Base-by-base conservation (phyloP, 2,888 invertebrate species). In the Sarcophaga subvicina region DNA sequence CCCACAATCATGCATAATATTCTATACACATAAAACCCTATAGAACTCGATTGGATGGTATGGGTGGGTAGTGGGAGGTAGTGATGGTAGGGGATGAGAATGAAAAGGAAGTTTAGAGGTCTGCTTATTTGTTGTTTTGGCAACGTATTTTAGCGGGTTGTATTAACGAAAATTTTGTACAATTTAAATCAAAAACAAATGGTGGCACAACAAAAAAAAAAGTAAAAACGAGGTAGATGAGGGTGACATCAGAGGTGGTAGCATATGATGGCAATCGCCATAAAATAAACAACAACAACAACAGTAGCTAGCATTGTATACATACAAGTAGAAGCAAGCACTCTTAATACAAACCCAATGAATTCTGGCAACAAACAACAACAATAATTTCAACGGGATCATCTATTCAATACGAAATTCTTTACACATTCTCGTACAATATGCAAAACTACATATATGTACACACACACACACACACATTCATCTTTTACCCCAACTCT, bases 351-450 rank as follows among this genome's bases (percentile, higher is more conserved):
- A 86, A 82, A 86, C 79, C 82, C 83, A 86, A 86, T 69, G 70
- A 78, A 64, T 85, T 78, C 78, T 77, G 75, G 78, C 78, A 86
- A 79, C 80, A 37, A 37, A 10, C 37, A 37, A 37, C 37, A 37
- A 37, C 37, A 37, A 37, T 37, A 82, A 66, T 83, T 86, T 80
- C 80, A 86, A 86, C 79, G 75, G 72, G 76, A 83, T 37, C 37
- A 37, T 82, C 76, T 83, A 86, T 86, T 86, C 86, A 83, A 80
- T 83, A 83, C 82, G 76, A 86, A 86, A 86, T 80, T 70, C 82
- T 76, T 76, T 80, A 86, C 67, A 86, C 71, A 86, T 81, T 79
- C 54, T 63, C 70, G 71, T 67, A 67, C 60, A 64, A 81, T 71
- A n/a, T 45, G 69, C 64, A 72, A 20, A 66, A 20, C 25, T 54